phyloP scores from a whole-genome alignment of 2,888 invertebrate species.

The Petrolisthes manimaculis region DNA sequence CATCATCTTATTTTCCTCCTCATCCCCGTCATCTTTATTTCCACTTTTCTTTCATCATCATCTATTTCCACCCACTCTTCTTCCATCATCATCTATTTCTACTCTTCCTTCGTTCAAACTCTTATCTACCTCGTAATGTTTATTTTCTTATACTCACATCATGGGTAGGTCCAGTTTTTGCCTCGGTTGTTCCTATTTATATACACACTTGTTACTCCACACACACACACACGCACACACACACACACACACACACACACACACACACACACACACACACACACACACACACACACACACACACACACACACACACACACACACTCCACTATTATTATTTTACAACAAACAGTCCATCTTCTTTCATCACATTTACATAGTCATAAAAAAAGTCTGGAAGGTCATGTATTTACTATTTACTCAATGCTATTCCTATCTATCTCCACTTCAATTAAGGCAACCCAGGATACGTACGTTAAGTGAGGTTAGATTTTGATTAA shows the following conservation, averaged over 20 bases:
- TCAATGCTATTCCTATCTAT: too few relatives aligned
- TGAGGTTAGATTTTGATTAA: too few relatives aligned
- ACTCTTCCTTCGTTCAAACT: background rate
- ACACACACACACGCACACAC: constrained; percentile 4
- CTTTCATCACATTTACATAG: background rate
- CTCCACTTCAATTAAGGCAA: too few relatives aligned
- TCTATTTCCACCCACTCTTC: background rate
- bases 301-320: constrained; percentile 19
- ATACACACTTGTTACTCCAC: background rate
- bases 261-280: background rate
- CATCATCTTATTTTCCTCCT: too few relatives aligned
- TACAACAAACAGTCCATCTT: background rate
- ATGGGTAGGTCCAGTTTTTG: too few relatives aligned
- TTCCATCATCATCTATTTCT: background rate
- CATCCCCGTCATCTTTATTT: too few relatives aligned
- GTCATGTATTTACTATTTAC: too few relatives aligned
- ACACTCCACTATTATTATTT: background rate
- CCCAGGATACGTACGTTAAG: too few relatives aligned
- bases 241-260: constrained; percentile 7
- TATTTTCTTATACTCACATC: too few relatives aligned
- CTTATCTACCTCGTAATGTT: background rate
- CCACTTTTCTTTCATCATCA: too few relatives aligned
- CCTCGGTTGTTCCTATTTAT: too few relatives aligned
- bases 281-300: constrained; percentile 13
- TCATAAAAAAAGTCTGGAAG: background rate